phyloP scores from a whole-genome alignment of 2,888 invertebrate genomes.

The Lampropteryx suffumata region DNA sequence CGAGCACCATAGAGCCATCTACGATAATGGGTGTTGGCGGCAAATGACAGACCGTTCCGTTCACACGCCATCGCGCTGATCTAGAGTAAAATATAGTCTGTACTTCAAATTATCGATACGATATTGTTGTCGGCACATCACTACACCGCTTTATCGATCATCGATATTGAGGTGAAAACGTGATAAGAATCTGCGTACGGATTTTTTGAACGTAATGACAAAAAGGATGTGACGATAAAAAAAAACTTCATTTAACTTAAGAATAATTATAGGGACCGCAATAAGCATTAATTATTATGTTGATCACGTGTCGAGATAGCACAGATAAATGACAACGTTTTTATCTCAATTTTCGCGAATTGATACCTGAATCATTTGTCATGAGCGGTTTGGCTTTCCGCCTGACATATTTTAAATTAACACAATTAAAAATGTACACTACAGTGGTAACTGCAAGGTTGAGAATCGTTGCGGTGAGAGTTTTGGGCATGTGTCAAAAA shows the following conservation, averaged over 20 bases:
- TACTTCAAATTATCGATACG: constrained; percentile 23
- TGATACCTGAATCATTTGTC: constrained; percentile 31
- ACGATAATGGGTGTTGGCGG: constrained; percentile 51
- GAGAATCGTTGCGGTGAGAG: background rate
- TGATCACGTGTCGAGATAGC: constrained; percentile 67
- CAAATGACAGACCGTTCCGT: constrained; percentile 58
- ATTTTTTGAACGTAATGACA: background rate
- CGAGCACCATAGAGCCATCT: constrained; percentile 46
- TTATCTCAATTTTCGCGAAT: constrained; percentile 31
- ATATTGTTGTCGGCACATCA: constrained; percentile 31
- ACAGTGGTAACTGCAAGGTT: constrained; percentile 5
- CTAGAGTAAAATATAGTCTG: constrained; percentile 39
- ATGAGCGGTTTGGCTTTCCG: constrained; percentile 48
- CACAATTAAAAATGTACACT: constrained; percentile 22
- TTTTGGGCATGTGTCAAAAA: constrained; percentile 16
- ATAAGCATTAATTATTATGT: constrained; percentile 67
- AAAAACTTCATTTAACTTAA: constrained; percentile 8
- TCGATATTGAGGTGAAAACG: constrained; percentile 6
- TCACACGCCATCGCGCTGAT: constrained; percentile 51
- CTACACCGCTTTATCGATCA: constrained; percentile 17
- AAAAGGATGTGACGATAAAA: background rate
- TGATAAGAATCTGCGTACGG: constrained; percentile 1
- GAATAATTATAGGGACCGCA: constrained; percentile 13
- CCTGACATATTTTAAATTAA: constrained; percentile 34
- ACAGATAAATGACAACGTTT: constrained; percentile 57